A percentile compares a stretch with the other conserved stretches of the same genome.
Evolutionary conservation across 2,797 vertebrate species (phyloP).

Genomic region (Coracias cyanogaster): DNA sequence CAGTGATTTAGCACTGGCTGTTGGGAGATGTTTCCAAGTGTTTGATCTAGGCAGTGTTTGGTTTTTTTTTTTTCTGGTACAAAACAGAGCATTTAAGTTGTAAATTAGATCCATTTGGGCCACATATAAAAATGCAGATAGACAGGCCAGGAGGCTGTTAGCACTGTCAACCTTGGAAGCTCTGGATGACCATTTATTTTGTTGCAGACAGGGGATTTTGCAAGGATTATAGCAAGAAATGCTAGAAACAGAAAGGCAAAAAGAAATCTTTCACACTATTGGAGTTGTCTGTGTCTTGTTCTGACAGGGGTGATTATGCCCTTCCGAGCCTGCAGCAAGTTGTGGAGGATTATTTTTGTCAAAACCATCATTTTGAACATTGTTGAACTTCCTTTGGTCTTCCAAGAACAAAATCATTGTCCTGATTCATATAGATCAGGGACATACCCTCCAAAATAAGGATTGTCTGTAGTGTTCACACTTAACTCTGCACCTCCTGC

Average conservation of each 20-base stretch:
- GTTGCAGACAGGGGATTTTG: not conserved
- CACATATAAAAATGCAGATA: not conserved
- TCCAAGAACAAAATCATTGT: not conserved
- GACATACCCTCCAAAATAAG: not conserved
- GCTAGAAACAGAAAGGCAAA: not conserved
- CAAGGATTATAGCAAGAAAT: not conserved
- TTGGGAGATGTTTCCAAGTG: not conserved
- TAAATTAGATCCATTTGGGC: not conserved
- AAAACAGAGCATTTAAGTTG: not conserved
- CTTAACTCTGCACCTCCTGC: not conserved
- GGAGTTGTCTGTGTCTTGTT: not conserved
- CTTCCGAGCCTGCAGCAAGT: not conserved
- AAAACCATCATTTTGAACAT: not conserved
- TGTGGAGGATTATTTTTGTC: not conserved
- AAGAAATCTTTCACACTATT: not conserved
- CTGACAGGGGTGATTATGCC: not conserved
- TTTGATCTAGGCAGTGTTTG: not conserved
- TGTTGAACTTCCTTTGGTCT: not conserved
- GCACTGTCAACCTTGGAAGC: not conserved
- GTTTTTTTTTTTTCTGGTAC: not conserved
- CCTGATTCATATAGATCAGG: not conserved
- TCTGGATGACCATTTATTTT: not conserved
- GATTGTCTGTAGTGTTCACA: not conserved
- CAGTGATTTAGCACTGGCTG: not conserved
- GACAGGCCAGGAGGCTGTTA: not conserved